These are phyloP conservation scores for Urophycis tenuis DNA, from an alignment of 2,797 vertebrate genomes.

Conservation along the genomic window DNA sequence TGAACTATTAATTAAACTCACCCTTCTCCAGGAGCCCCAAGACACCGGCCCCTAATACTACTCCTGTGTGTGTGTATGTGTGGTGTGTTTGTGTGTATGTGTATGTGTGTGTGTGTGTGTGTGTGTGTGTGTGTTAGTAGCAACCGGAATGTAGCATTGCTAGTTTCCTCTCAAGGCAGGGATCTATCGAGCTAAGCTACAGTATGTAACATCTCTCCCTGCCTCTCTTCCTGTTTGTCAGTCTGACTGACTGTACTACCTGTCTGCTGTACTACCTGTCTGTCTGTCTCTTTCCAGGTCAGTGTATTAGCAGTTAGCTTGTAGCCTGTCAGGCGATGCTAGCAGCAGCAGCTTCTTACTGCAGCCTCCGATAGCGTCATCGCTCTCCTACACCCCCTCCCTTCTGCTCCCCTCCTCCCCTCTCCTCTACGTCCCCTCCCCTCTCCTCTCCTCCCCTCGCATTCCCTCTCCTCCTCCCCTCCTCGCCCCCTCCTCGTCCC, in stretches of 20 bases:
- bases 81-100: neutral
- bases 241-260: neutral
- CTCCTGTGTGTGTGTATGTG: neutral
- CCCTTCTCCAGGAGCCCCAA: slow-evolving; percentile 36
- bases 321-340: slow-evolving; percentile 37
- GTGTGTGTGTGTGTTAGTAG: slow-evolving; percentile 20
- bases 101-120: slow-evolving; percentile 23
- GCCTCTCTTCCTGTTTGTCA: slow-evolving; percentile 13
- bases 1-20: slow-evolving; percentile 35
- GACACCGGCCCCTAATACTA: slow-evolving; percentile 19
- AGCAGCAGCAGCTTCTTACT: slow-evolving; percentile 57
- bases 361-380: slow-evolving; percentile 48
- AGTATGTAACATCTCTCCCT: slow-evolving; percentile 18
- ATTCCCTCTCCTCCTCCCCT: slow-evolving; percentile 22
- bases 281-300: neutral
- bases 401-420: slow-evolving; percentile 23
- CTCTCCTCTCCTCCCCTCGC: neutral
- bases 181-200: slow-evolving; percentile 29
- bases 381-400: neutral
- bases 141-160: neutral
- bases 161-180: slow-evolving; percentile 34
- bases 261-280: slow-evolving; percentile 2
- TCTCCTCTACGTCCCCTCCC: slow-evolving; percentile 47
- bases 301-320: slow-evolving; percentile 18
- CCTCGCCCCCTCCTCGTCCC: slow-evolving; percentile 44